Evolutionary conservation across 2,113 vertebrate species (phyloP).

Genomic region (Stictonetta naevosa): DNA sequence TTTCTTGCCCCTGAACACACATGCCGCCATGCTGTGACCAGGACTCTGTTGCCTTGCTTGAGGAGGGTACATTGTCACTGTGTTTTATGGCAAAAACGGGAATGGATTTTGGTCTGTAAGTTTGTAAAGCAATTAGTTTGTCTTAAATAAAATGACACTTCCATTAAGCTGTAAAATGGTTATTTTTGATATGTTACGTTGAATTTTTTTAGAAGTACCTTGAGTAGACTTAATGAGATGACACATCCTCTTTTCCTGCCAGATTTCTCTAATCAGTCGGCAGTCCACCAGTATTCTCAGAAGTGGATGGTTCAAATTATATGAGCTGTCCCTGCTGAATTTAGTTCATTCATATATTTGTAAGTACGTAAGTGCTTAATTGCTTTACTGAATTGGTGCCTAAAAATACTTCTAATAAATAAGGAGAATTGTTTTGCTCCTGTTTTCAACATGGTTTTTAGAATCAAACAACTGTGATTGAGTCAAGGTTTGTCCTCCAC

Average conservation of each 20-base stretch:
- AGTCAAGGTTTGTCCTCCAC: not conserved
- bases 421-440: not conserved
- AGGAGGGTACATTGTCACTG: fast-evolving
- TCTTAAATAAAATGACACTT: not conserved
- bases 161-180: not conserved
- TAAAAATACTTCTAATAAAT: not conserved
- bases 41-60: not conserved
- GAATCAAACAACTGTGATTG: not conserved
- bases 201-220: not conserved
- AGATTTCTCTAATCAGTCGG: not conserved
- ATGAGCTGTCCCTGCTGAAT: not conserved
- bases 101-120: not conserved
- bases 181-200: not conserved
- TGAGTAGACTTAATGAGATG: not conserved
- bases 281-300: not conserved
- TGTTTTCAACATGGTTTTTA: not conserved
- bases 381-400: not conserved
- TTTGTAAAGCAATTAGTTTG: not conserved
- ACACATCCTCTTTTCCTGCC: not conserved
- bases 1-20: not conserved
- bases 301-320: not conserved
- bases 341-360: not conserved
- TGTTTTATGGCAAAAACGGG: not conserved
- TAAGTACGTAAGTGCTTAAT: not conserved
- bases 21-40: not conserved